These are phyloP conservation scores for Axis porcinus DNA, from an alignment of 2,113 vertebrate genomes.

Conservation along the genomic window DNA sequence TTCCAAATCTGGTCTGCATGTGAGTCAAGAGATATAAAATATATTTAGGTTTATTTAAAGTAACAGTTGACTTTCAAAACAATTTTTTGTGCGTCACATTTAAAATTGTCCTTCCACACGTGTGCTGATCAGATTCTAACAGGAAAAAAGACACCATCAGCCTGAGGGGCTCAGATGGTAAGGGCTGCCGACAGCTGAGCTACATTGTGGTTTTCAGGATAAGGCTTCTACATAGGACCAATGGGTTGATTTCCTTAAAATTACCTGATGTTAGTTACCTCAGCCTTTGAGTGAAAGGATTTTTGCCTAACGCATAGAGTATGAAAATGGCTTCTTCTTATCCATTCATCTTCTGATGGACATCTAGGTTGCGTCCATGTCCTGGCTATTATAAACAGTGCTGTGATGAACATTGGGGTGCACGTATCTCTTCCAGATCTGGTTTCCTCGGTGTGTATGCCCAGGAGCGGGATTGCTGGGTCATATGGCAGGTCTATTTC, in stretches of 20 bases:
- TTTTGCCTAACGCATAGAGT: not conserved
- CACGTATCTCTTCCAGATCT: no score
- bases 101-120: conserved; percentile 24
- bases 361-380: no score
- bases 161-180: conserved; percentile 56
- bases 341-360: no score
- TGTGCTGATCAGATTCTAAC: not conserved
- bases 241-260: conserved; percentile 43
- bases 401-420: no score
- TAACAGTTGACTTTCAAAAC: conserved; percentile 39
- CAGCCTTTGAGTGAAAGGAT: not conserved
- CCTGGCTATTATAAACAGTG: no score
- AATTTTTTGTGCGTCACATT: not conserved
- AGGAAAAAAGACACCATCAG: conserved; percentile 24
- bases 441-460: no score
- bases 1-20: not conserved
- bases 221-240: conserved; percentile 48
- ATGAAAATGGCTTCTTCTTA: not conserved
- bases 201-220: conserved; percentile 58
- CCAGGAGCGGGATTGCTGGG: no score
- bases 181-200: conserved; percentile 51
- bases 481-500: no score
- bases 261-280: conserved; percentile 40
- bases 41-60: conserved; percentile 28
- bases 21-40: not conserved